These are phyloP conservation scores for Panagrolaimus sp. DNA, from an alignment of 1,140 invertebrate species.

Conservation along the genomic window DNA sequence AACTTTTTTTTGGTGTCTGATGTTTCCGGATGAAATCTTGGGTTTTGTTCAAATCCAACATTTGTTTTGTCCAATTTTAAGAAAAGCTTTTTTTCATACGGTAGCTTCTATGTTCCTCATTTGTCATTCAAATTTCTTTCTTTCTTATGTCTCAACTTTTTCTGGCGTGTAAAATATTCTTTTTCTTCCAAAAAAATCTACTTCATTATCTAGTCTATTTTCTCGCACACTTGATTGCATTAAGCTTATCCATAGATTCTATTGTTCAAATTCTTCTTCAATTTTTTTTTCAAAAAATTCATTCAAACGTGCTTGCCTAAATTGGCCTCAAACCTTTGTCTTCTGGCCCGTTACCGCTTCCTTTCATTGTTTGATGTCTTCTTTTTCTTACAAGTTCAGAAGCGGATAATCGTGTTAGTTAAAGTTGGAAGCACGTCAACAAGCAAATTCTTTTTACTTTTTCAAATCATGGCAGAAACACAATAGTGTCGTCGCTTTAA, in stretches of 20 bases:
- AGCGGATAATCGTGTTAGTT: slow-evolving; percentile 13
- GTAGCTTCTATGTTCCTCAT: no score
- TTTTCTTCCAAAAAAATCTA: not conserved
- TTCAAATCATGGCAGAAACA: no score
- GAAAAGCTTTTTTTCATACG: no score
- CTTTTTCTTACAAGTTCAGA: slow-evolving; percentile 1
- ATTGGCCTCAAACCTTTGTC: slow-evolving; percentile 16
- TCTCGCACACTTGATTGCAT: slow-evolving; percentile 7
- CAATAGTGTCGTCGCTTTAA: no score
- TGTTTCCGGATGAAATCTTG: no score
- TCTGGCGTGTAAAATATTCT: no score
- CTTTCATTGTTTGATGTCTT: not conserved
- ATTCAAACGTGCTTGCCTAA: not conserved
- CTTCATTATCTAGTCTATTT: not conserved
- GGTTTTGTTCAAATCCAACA: no score
- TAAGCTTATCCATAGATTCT: not conserved
- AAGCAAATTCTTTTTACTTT: not conserved
- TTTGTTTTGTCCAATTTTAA: no score
- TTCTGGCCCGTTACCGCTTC: slow-evolving; percentile 1
- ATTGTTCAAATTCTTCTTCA: not conserved
- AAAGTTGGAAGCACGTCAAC: slow-evolving; percentile 7
- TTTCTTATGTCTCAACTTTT: no score
- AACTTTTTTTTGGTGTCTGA: no score
- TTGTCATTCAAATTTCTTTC: no score
- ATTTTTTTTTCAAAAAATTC: no score